Evolutionary conservation across 2,888 invertebrate species (phyloP).

Genomic region (Brachylomia viminalis): DNA sequence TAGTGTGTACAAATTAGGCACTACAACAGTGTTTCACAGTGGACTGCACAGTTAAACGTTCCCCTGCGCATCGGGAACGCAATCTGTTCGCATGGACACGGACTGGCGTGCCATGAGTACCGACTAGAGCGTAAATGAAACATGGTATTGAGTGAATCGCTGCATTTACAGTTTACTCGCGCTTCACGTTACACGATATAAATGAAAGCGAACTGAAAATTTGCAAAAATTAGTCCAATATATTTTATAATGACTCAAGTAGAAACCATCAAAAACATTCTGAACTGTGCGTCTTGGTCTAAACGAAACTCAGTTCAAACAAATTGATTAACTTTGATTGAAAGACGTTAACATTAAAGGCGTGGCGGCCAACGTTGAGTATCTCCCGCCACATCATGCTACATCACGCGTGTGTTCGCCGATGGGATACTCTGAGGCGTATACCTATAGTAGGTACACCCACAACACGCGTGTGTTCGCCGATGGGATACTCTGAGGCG

Average conservation of each 20-base stretch:
- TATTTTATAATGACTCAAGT: background rate
- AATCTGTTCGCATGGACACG: conserved; percentile 22
- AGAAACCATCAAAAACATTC: background rate
- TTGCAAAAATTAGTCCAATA: background rate
- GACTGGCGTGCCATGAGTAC: background rate
- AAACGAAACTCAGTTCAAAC: background rate
- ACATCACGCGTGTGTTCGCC: background rate
- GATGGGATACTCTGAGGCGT: background rate
- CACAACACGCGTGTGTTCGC: background rate
- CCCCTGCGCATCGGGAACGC: conserved; percentile 4
- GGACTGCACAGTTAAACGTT: background rate
- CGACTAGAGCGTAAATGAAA: conserved; percentile 21
- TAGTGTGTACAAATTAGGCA: background rate
- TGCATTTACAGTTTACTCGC: background rate
- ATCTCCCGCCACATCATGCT: too few species aligned
- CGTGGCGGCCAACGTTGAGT: background rate
- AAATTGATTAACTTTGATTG: background rate
- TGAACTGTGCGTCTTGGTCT: background rate
- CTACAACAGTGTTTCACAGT: background rate
- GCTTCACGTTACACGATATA: background rate
- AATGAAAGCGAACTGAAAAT: background rate
- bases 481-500: background rate
- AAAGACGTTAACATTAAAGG: background rate
- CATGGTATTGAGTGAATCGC: background rate
- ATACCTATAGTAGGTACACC: background rate